phyloP scores from a whole-genome alignment of 2,888 invertebrate genomes.

The Scaptomyza polygonia region DNA sequence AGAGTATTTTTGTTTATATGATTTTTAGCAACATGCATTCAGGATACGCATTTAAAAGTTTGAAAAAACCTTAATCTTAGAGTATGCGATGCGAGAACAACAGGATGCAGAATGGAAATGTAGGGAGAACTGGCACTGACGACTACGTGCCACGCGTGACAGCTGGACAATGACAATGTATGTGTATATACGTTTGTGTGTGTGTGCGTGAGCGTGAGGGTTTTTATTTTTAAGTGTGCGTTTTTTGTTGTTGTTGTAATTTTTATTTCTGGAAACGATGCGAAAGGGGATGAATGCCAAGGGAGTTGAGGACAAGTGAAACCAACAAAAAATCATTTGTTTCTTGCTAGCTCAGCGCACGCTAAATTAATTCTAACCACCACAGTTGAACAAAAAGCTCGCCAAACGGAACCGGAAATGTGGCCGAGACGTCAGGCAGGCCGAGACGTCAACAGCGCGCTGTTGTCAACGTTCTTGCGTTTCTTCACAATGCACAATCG shows the following conservation, averaged over 20 bases:
- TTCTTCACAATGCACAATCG: slow-evolving; percentile 64
- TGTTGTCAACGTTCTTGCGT: slow-evolving; percentile 58
- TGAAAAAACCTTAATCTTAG: neutral
- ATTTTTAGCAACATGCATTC: no score
- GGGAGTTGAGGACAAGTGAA: slow-evolving; percentile 12
- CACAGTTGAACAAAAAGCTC: slow-evolving; percentile 67
- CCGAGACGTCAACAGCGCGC: slow-evolving; percentile 44
- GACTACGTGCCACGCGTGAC: slow-evolving; percentile 71
- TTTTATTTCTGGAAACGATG: slow-evolving; percentile 61
- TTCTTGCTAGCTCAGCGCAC: slow-evolving; percentile 77
- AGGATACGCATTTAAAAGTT: neutral
- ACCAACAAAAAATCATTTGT: slow-evolving; percentile 66
- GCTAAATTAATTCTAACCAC: slow-evolving; percentile 75
- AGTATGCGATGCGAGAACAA: slow-evolving; percentile 19
- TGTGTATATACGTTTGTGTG: slow-evolving; percentile 6
- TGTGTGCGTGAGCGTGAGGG: slow-evolving; percentile 26
- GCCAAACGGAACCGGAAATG: slow-evolving; percentile 76
- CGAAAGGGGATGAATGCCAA: slow-evolving; percentile 7
- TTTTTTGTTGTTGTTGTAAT: slow-evolving; percentile 57
- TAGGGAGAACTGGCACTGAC: slow-evolving; percentile 40
- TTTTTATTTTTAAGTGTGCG: slow-evolving; percentile 38
- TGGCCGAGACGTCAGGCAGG: slow-evolving; percentile 67
- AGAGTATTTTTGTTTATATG: no score
- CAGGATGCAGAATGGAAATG: slow-evolving; percentile 45
- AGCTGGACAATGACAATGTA: slow-evolving; percentile 75